Evolutionary conservation across 1,140 invertebrate genomes (phyloP).

Genomic region (Colletes latitarsis): DNA sequence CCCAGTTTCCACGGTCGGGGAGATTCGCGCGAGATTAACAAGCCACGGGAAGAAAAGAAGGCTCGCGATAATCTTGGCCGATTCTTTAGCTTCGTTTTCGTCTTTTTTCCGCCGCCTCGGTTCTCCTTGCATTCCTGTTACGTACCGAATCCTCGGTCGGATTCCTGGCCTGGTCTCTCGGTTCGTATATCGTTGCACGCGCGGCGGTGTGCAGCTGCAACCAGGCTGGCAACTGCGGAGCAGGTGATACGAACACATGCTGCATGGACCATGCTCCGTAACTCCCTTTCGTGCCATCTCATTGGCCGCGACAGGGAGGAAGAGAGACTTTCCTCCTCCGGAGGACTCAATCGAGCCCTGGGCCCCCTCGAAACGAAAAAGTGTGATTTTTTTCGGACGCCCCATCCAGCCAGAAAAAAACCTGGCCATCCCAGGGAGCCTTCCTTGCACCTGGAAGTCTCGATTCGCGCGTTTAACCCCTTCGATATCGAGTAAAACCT

Average conservation of each 20-base stretch:
- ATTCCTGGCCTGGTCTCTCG: conserved; percentile 38
- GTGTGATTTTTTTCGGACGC: neutral
- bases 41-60: neutral
- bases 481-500: too few species aligned
- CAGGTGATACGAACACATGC: conserved; percentile 65
- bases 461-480: too few species aligned
- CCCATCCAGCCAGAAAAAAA: too few species aligned
- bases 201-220: conserved; percentile 55
- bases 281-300: conserved; percentile 18
- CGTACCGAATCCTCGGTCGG: conserved; percentile 45
- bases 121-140: conserved; percentile 28
- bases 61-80: conserved; percentile 35
- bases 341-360: neutral
- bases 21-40: conserved; percentile 9
- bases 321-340: neutral
- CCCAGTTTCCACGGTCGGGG: neutral
- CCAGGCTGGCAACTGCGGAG: conserved; percentile 35
- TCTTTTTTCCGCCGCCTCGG: neutral
- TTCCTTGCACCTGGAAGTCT: too few species aligned
- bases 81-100: conserved; percentile 24
- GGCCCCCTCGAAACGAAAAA: neutral
- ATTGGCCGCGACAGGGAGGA: neutral
- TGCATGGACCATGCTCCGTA: conserved; percentile 45
- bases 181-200: conserved; percentile 33
- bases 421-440: too few species aligned